Base-by-base conservation (phyloP, 2,888 invertebrate species). In the Dendrolimus pini region DNA sequence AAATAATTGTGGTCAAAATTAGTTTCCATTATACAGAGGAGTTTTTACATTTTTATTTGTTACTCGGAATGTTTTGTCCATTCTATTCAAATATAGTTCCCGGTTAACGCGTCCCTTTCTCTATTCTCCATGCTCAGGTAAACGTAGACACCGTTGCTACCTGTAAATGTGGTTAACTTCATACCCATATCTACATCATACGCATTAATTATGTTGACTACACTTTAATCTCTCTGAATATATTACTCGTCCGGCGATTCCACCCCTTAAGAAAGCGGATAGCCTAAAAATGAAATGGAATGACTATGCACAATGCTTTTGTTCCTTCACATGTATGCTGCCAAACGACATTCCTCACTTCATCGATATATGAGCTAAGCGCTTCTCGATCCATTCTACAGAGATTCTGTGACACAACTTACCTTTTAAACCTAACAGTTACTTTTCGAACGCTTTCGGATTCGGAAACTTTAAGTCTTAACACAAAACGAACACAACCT, bases 391-490 rank as follows among this genome's bases (percentile, higher is more conserved):
- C 77, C 82, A 75, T 77, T 76, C 70, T 67, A 75, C 82, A 73
- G 82, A 86, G 82, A 83, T 88, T 88, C 85, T 84, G 82, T 86
- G 85, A 82, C 83, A 87, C 83, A 85, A 86, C 86, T 87, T 85
- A 87, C 89, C 89, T 88, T 88, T 87, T 86, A 82, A 88, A 88
- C 82, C 83, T 85, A 86, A 89, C 87, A 85, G 87, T 89, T 82
- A 81, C 74, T 85, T 83, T 77, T 74, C 77, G 76, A 77, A 75
- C 77, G 75, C 76, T 78, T 69, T 71, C 70, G 77, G 75, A 81
- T 79, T 76, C 74, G 68, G 73, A 78, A 79, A 78, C 71, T 71
- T 69, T 72, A 69, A 62, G 65, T 68, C 71, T 72, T 59, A 63
- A 72, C 83, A 85, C 83, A 80, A 78, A 82, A 85, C 80, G 71